Percentiles rank a stretch among this genome's conserved stretches.
Evolutionary conservation across 2,113 vertebrate species (phyloP).

Genomic region (human (Homo sapiens)): DNA sequence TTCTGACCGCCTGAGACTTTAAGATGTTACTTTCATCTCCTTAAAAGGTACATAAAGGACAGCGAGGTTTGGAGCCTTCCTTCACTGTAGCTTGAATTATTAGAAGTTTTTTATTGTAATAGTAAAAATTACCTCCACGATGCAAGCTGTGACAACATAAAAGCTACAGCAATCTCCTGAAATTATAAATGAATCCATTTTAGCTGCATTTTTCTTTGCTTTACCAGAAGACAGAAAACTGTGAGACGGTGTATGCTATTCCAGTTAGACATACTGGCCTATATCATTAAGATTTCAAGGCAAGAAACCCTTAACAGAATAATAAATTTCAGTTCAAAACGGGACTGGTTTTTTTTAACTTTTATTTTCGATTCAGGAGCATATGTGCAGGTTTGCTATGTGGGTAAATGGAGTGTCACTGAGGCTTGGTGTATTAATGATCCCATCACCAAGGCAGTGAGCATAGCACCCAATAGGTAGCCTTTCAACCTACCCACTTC

Average conservation of each 20-base stretch:
- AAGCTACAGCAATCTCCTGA: not conserved
- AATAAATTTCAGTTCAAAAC: slow-evolving; percentile 8
- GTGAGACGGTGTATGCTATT: not conserved
- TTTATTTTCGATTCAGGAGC: too few relatives aligned
- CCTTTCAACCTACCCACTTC: too few relatives aligned
- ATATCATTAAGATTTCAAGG: slow-evolving; percentile 20
- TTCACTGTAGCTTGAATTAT: slow-evolving; percentile 57
- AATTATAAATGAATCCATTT: slow-evolving; percentile 57
- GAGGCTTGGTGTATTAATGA: too few relatives aligned
- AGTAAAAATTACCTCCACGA: slow-evolving; percentile 52
- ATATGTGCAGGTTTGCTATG: too few relatives aligned
- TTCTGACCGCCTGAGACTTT: slow-evolving; percentile 66
- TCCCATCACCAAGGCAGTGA: too few relatives aligned
- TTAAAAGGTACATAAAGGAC: slow-evolving; percentile 60
- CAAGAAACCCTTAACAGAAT: not conserved
- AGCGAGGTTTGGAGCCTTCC: slow-evolving; percentile 60
- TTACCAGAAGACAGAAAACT: not conserved
- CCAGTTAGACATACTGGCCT: not conserved
- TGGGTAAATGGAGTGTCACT: too few relatives aligned
- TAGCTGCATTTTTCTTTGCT: slow-evolving; percentile 44
- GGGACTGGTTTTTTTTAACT: too few relatives aligned
- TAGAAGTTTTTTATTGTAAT: slow-evolving; percentile 40
- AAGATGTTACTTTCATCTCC: slow-evolving; percentile 81
- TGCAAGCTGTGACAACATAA: not conserved
- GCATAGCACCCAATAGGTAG: too few relatives aligned